phyloP scores from a whole-genome alignment of 2,888 invertebrate species.

The Amblyteles armatorius region DNA sequence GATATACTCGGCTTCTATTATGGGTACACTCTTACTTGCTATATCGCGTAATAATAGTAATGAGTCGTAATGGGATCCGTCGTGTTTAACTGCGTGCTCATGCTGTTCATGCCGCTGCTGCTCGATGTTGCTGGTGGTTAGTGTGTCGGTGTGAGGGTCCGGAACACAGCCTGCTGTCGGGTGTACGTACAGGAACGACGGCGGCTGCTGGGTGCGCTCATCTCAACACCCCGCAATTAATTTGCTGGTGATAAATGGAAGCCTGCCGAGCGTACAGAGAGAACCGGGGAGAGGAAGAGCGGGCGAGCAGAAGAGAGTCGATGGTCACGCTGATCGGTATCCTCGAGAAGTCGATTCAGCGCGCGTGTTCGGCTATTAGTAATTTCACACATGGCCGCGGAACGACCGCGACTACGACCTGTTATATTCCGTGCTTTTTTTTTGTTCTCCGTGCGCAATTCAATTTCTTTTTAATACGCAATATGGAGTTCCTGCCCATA shows the following conservation, averaged over 20 bases:
- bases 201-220: constrained; percentile 42
- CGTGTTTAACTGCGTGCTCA: constrained; percentile 57
- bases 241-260: constrained; percentile 64
- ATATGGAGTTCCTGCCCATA: constrained; percentile 23
- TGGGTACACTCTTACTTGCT: constrained; percentile 52
- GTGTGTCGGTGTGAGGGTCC: constrained; percentile 42
- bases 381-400: constrained; percentile 63
- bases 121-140: constrained; percentile 53
- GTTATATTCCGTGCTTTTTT: constrained; percentile 30
- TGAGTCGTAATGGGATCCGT: constrained; percentile 63
- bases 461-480: constrained; percentile 58
- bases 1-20: constrained; percentile 48
- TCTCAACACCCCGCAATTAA: constrained; percentile 64
- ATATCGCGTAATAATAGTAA: constrained; percentile 67
- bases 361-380: constrained; percentile 63
- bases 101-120: constrained; percentile 23
- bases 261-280: constrained; percentile 41
- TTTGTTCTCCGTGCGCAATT: constrained; percentile 33
- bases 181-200: constrained; percentile 10
- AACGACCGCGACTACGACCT: constrained; percentile 43
- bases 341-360: constrained; percentile 52
- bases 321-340: constrained; percentile 60
- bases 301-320: constrained; percentile 32
- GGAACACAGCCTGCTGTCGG: constrained; percentile 15
- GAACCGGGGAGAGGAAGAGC: background rate